Evolutionary conservation across 2,888 invertebrate species (phyloP).

Genomic region (Ichneumoninae sp.): DNA sequence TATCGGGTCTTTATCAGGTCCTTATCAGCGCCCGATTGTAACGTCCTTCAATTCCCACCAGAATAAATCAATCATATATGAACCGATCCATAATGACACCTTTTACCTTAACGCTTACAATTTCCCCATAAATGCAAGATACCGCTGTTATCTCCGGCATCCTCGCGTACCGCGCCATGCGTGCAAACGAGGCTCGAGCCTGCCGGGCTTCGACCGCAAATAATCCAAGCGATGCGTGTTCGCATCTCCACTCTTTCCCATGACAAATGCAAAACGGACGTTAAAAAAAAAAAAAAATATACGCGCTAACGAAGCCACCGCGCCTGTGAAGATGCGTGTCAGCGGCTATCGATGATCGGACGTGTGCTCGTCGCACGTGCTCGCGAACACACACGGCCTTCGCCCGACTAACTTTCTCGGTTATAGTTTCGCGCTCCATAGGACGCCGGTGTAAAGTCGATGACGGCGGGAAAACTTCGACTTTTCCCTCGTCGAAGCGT

Average conservation of each 20-base stretch:
- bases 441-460: neutral
- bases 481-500: conserved; percentile 1
- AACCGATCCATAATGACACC: neutral
- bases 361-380: conserved; percentile 32
- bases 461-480: neutral
- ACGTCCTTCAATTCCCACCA: neutral
- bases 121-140: neutral
- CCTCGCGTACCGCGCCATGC: conserved; percentile 1
- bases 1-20: no score
- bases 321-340: conserved; percentile 47
- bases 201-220: neutral
- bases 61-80: neutral
- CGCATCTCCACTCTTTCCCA: conserved; percentile 16
- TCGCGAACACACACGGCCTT: conserved; percentile 12
- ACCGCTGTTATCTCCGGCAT: conserved; percentile 23
- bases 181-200: neutral
- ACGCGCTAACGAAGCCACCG: conserved; percentile 44
- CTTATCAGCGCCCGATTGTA: no score
- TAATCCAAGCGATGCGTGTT: conserved; percentile 9
- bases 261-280: conserved; percentile 29
- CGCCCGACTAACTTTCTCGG: conserved; percentile 8
- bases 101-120: neutral
- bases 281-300: conserved; percentile 29
- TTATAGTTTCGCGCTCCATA: neutral
- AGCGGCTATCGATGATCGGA: conserved; percentile 21